These are phyloP conservation scores for Erythrocercus mccallii DNA, from an alignment of 2,113 vertebrate species.

Conservation along the genomic window DNA sequence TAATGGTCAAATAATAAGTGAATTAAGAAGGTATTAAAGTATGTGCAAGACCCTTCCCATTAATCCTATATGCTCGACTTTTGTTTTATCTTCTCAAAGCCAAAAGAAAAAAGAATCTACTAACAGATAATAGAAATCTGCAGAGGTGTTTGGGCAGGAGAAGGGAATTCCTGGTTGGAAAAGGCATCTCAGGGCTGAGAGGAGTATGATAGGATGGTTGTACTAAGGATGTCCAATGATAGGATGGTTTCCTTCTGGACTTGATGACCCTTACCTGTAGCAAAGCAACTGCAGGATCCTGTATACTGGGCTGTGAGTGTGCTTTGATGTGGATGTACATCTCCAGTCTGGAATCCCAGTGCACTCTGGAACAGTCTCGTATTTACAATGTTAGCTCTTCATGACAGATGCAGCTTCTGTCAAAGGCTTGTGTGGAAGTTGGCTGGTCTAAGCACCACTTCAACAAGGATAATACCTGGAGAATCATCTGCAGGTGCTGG, in stretches of 20 bases:
- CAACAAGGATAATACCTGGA: too few species aligned
- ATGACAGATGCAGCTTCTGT: not conserved
- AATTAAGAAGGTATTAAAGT: not conserved
- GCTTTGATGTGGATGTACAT: not conserved
- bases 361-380: accelerated
- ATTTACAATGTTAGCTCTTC: not conserved
- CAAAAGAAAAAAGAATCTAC: not conserved
- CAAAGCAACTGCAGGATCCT: not conserved
- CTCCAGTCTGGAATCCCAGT: not conserved
- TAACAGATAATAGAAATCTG: not conserved
- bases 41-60: not conserved
- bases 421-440: not conserved
- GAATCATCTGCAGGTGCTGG: not conserved
- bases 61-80: not conserved
- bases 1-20: not conserved
- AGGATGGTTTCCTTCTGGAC: not conserved
- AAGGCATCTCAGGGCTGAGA: not conserved
- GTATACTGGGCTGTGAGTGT: accelerated
- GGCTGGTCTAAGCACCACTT: not conserved
- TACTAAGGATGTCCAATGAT: too few species aligned
- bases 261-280: not conserved
- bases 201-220: not conserved
- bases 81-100: not conserved
- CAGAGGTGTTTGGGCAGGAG: not conserved
- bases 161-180: not conserved